Evolutionary conservation across 35 echinoderm and acorn worm species (phyloP).

Genomic region (Apostichopus parvimensis): DNA sequence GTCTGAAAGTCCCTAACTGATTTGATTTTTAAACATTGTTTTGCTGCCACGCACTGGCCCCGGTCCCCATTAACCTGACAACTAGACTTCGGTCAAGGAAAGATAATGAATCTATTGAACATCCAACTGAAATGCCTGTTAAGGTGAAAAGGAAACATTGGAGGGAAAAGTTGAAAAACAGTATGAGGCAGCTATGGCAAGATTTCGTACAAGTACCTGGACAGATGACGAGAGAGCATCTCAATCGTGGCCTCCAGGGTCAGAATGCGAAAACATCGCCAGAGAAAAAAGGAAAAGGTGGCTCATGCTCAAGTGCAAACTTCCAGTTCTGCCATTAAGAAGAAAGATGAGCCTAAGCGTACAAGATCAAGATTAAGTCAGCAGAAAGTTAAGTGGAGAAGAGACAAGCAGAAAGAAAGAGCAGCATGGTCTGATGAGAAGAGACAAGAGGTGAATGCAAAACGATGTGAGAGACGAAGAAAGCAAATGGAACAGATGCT

Average conservation of each 20-base stretch:
- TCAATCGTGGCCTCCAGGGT: neutral
- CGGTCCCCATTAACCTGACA: neutral
- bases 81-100: neutral
- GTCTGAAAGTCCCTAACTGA: neutral
- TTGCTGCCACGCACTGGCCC: neutral
- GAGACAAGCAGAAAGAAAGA: constrained; percentile 13
- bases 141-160: neutral
- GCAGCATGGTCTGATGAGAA: constrained; percentile 1
- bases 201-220: neutral
- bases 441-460: neutral
- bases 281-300: constrained; percentile 10
- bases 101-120: neutral
- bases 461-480: constrained; percentile 1
- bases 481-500: neutral
- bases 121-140: neutral
- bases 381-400: neutral
- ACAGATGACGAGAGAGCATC: neutral
- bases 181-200: neutral
- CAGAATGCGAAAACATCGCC: neutral
- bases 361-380: neutral
- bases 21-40: neutral
- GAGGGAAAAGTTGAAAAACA: constrained; percentile 11
- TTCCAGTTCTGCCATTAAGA: too few species aligned
- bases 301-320: neutral
- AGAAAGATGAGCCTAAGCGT: neutral